Conservation (phyloP, 2,113 vertebrate species). For the Crotophaga sulcirostris region DNA sequence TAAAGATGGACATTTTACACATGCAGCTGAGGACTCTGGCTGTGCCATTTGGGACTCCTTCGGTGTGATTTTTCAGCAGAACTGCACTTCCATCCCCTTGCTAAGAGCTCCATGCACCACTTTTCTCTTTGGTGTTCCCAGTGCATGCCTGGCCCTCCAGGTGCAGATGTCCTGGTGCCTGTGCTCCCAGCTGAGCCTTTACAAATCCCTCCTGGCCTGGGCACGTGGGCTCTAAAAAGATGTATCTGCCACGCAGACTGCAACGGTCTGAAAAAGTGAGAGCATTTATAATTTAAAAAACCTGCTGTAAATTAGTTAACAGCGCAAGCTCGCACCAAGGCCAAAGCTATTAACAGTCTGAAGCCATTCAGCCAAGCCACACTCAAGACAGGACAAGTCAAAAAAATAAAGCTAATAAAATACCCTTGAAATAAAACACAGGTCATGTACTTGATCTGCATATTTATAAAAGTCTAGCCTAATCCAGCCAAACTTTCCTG, state of each 20-base stretch:
- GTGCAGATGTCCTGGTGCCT: not conserved
- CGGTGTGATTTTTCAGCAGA: not conserved
- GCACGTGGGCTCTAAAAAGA: not conserved
- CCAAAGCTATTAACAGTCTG: not conserved
- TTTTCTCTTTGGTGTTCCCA: not conserved
- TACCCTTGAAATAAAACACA: constrained; percentile 39
- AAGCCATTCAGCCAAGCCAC: constrained; percentile 9
- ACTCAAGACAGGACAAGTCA: constrained; percentile 20
- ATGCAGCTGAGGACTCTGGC: not conserved
- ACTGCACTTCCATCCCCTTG: not conserved
- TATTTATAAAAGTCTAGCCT: constrained; percentile 41
- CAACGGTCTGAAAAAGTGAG: not conserved
- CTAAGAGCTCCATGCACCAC: not conserved
- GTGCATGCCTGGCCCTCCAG: not conserved
- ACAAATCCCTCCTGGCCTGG: not conserved
- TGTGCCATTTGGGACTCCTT: not conserved
- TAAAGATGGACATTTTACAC: accelerated
- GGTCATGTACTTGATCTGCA: constrained; percentile 13
- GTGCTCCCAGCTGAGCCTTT: not conserved
- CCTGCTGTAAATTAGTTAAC: constrained; percentile 5
- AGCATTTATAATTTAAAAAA: constrained; percentile 26
- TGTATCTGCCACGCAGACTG: not conserved
- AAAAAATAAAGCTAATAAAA: constrained; percentile 43
- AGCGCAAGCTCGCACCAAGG: not conserved
- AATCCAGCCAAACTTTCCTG: constrained; percentile 29